Conservation (phyloP, 53 echinoderm and acorn worm genomes). For the Pentamera pediparva region DNA sequence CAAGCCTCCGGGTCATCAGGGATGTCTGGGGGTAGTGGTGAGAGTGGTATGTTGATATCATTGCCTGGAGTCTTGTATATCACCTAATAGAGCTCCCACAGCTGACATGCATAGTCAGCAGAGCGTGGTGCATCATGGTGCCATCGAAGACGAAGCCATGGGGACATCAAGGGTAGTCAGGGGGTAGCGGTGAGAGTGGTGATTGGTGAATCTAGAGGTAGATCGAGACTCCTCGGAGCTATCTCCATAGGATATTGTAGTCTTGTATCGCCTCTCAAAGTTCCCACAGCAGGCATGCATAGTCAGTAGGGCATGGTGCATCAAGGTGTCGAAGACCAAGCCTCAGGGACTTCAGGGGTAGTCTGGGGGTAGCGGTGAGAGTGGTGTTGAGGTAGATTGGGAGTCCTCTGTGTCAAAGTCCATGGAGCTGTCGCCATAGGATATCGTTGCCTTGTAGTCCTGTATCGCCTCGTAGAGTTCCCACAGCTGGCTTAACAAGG, state of each 20-base stretch:
- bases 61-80: too few species aligned
- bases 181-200: constrained; percentile 16
- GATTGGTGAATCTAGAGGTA: constrained; percentile 19
- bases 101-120: too few species aligned
- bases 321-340: too few species aligned
- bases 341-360: not conserved
- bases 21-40: too few species aligned
- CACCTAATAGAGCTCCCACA: too few species aligned
- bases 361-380: constrained; percentile 19
- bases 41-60: too few species aligned
- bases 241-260: constrained; percentile 79
- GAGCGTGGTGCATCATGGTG: too few species aligned
- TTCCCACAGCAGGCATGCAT: too few species aligned
- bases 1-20: too few species aligned
- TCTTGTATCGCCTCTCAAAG: too few species aligned
- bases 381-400: constrained; percentile 26
- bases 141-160: too few species aligned
- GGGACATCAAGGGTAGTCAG: constrained; percentile 5
- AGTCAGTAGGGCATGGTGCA: too few species aligned
- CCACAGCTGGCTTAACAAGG: constrained; percentile 86
- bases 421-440: constrained; percentile 72
- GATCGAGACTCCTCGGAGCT: constrained; percentile 64
- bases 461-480: constrained; percentile 91
- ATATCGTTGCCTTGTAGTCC: constrained; percentile 83
- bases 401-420: constrained; percentile 55